These are phyloP conservation scores for Cygnus olor DNA, from an alignment of 2,797 vertebrate genomes.

Conservation along the genomic window DNA sequence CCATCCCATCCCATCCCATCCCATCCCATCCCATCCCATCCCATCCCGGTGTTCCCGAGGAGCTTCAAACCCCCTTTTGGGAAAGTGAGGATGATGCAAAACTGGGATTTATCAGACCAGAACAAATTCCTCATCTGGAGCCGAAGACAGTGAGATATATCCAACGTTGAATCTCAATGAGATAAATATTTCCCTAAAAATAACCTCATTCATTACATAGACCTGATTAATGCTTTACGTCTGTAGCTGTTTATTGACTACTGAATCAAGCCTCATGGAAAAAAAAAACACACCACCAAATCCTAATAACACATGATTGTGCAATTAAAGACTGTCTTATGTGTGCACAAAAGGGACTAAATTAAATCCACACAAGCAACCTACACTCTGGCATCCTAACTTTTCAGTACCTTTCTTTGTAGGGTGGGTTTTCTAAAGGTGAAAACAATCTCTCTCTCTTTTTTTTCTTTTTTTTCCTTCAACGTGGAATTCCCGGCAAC, in stretches of 20 bases:
- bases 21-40: not conserved
- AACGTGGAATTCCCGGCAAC: not conserved
- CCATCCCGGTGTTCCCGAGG: not conserved
- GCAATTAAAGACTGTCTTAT: not conserved
- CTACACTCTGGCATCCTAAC: not conserved
- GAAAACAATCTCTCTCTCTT: not conserved
- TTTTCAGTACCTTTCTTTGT: not conserved
- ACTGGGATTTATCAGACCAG: not conserved
- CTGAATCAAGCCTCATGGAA: not conserved
- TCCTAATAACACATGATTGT: not conserved
- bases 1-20: not conserved
- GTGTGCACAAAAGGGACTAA: not conserved
- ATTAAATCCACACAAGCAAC: not conserved
- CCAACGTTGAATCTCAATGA: not conserved
- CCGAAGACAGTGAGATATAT: not conserved
- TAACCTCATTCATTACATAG: not conserved
- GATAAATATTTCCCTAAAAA: not conserved
- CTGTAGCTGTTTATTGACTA: not conserved
- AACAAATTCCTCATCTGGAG: not conserved
- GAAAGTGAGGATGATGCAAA: not conserved
- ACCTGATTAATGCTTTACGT: not conserved
- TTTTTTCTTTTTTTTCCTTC: too few species aligned
- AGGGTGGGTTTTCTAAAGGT: not conserved
- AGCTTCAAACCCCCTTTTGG: not conserved
- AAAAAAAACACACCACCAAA: not conserved